These are phyloP conservation scores for Tragopan temminckii DNA, from an alignment of 2,797 vertebrate species.

Conservation along the genomic window DNA sequence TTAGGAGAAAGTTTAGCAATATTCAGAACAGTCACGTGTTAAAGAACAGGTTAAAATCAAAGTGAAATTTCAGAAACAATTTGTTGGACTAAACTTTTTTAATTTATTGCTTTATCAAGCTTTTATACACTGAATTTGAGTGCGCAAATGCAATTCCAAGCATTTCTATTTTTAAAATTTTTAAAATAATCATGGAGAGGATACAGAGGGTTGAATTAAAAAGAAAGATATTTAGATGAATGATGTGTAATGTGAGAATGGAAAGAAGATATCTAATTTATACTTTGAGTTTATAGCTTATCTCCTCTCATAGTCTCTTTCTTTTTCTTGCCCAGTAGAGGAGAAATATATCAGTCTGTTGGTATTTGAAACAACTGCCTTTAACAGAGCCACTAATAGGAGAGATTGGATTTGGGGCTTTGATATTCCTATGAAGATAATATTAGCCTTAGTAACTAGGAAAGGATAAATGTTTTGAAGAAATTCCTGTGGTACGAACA, in stretches of 20 bases:
- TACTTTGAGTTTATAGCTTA: not conserved
- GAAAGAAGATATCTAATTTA: not conserved
- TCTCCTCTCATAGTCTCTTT: not conserved
- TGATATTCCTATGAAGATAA: not conserved
- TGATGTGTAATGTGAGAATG: not conserved
- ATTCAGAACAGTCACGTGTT: not conserved
- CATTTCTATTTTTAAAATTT: not conserved
- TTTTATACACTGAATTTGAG: conserved; percentile 9
- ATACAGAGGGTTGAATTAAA: not conserved
- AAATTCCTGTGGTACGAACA: not conserved
- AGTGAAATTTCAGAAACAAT: not conserved
- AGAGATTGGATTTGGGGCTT: not conserved
- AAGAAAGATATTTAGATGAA: not conserved
- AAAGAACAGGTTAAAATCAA: not conserved
- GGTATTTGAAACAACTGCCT: conserved; percentile 60
- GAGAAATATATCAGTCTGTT: not conserved
- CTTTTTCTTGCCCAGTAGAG: not conserved
- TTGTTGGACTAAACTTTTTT: not conserved
- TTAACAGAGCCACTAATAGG: conserved; percentile 16
- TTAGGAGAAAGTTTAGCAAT: not conserved
- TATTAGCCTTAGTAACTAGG: conserved; percentile 43
- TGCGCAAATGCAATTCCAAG: not conserved
- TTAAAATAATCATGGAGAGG: not conserved
- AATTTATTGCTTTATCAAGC: not conserved
- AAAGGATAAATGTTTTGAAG: conserved; percentile 49